These are phyloP conservation scores for Agapostemon virescens DNA, from an alignment of 2,888 invertebrate genomes.

Conservation along the genomic window DNA sequence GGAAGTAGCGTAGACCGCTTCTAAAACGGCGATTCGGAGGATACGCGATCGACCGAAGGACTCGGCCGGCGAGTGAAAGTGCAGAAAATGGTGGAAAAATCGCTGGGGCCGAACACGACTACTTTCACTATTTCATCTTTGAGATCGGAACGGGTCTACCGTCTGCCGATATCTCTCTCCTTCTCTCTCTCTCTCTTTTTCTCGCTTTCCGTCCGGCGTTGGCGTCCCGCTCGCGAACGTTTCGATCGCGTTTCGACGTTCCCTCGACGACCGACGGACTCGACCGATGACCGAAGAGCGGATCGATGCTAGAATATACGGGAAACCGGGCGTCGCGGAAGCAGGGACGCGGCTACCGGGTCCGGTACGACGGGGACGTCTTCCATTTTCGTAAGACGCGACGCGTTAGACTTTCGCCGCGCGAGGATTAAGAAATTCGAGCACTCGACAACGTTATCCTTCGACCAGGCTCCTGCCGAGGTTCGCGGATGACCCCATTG, in stretches of 20 bases:
- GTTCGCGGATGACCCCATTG: constrained; percentile 55
- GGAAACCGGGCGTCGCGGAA: neutral
- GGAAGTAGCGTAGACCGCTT: neutral
- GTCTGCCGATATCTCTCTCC: constrained; percentile 2
- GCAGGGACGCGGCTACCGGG: neutral
- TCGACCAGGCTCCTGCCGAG: constrained; percentile 20
- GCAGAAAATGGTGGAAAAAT: constrained; percentile 53
- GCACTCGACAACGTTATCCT: constrained; percentile 22
- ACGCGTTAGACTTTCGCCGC: constrained; percentile 21
- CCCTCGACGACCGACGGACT: no score
- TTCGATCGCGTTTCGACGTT: neutral
- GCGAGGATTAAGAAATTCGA: constrained; percentile 39
- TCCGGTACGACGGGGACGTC: constrained; percentile 12
- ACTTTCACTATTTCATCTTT: constrained; percentile 58
- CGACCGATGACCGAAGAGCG: neutral
- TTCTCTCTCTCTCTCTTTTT: neutral
- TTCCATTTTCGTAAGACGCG: constrained; percentile 8
- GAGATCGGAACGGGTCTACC: constrained; percentile 21
- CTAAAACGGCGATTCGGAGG: neutral
- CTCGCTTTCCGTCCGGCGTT: neutral
- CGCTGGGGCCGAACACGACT: constrained; percentile 24
- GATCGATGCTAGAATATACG: neutral
- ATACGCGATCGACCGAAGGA: constrained; percentile 24
- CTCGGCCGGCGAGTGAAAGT: constrained; percentile 45
- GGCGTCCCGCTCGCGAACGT: neutral